Evolutionary conservation across 1,140 invertebrate species (phyloP).

Genomic region (Drosophila tropicalis): DNA sequence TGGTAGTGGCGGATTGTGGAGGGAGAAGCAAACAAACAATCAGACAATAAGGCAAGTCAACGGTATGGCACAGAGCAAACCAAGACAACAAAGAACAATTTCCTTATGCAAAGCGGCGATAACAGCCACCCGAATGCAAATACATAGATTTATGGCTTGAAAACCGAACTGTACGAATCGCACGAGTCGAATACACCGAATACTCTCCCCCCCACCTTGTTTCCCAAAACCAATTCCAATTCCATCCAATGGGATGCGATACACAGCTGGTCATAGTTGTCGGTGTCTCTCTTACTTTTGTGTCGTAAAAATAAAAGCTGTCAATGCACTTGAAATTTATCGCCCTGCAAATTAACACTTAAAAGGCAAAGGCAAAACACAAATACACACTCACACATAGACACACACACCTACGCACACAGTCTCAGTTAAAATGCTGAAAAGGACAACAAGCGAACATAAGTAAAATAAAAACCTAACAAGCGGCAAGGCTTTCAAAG

Average conservation of each 20-base stretch:
- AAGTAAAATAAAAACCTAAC: slow-evolving; percentile 1
- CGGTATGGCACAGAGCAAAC: slow-evolving; percentile 19
- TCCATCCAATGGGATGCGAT: slow-evolving; percentile 36
- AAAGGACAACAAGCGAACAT: slow-evolving; percentile 12
- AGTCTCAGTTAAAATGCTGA: background rate
- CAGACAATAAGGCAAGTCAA: slow-evolving; percentile 18
- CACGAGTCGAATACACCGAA: background rate
- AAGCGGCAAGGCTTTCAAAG: slow-evolving; percentile 10
- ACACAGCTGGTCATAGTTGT: slow-evolving; percentile 47
- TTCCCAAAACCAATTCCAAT: slow-evolving; percentile 17
- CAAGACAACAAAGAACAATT: slow-evolving; percentile 62
- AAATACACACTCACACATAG: background rate
- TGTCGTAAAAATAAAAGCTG: slow-evolving; percentile 78
- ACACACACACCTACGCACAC: background rate
- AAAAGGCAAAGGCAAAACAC: slow-evolving; percentile 51
- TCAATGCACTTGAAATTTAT: slow-evolving; percentile 78
- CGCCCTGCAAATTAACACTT: slow-evolving; percentile 77
- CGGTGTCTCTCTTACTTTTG: slow-evolving; percentile 33
- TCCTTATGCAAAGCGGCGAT: slow-evolving; percentile 77
- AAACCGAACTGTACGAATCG: slow-evolving; percentile 21
- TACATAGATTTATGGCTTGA: slow-evolving; percentile 73
- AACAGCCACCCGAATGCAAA: slow-evolving; percentile 76
- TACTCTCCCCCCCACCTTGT: background rate
- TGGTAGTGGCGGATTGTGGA: no score
- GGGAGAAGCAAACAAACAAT: background rate